Percentiles rank a stretch among this genome's conserved stretches.
Evolutionary conservation across 2,797 vertebrate species (phyloP).

Genomic region (Diplodus puntazzo): DNA sequence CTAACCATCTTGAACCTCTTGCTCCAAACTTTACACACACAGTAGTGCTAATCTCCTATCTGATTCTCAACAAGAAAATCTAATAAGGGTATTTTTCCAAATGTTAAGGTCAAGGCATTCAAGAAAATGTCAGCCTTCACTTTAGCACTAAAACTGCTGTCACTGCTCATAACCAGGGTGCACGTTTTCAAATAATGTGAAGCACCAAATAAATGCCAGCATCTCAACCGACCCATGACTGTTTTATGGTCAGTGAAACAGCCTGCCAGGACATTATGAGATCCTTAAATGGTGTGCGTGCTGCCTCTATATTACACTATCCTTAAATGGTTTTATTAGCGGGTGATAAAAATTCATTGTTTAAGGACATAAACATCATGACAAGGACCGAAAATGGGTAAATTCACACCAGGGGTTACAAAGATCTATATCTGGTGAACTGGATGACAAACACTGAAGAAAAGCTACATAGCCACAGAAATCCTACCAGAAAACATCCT

Average conservation of each 20-base stretch:
- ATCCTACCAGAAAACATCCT: neutral
- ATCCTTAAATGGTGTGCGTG: slow-evolving; percentile 29
- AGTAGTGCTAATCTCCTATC: neutral
- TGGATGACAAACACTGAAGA: neutral
- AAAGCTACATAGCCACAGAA: neutral
- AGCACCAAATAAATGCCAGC: slow-evolving; percentile 9
- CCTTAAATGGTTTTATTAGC: slow-evolving; percentile 27
- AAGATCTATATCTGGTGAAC: neutral
- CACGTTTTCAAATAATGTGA: neutral
- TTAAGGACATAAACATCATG: slow-evolving; percentile 10
- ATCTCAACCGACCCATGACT: neutral
- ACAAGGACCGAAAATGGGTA: slow-evolving; percentile 12
- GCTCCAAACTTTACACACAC: neutral
- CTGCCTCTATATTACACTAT: neutral
- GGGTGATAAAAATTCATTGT: neutral
- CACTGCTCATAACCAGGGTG: neutral
- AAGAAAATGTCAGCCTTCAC: neutral
- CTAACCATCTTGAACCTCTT: too few relatives aligned
- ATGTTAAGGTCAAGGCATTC: neutral
- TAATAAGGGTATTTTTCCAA: neutral
- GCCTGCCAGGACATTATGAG: neutral
- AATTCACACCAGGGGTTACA: slow-evolving; percentile 3
- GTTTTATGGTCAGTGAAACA: slow-evolving; percentile 31
- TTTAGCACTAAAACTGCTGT: neutral
- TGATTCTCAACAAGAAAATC: neutral